Evolutionary conservation across 2,888 invertebrate species (phyloP).

Genomic region (Dolomedes plantarius): DNA sequence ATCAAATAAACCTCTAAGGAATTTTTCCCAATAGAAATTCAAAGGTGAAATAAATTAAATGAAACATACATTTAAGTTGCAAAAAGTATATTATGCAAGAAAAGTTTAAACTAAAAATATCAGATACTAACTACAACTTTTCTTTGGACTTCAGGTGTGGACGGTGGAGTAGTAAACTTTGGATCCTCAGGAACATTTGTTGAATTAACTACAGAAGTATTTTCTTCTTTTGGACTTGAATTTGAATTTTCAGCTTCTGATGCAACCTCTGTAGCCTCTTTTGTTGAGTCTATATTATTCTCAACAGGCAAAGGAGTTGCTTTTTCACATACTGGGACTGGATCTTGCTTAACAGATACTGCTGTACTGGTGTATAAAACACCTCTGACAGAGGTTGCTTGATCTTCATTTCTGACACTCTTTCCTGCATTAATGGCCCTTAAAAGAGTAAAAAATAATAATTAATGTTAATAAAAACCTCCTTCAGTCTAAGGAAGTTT

Average conservation of each 20-base stretch:
- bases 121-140: constrained; percentile 51
- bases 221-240: background rate
- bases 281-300: background rate
- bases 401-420: constrained; percentile 86
- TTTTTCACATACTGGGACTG: background rate
- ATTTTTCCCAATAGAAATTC: no score
- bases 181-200: constrained; percentile 45
- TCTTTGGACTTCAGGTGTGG: constrained; percentile 54
- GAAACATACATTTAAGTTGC: no score
- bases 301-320: background rate
- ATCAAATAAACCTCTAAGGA: no score
- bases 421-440: constrained; percentile 87
- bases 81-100: no score
- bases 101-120: background rate
- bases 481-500: no score
- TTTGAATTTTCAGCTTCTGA: constrained; percentile 6
- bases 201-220: background rate
- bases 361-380: constrained; percentile 72
- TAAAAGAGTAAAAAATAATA: no score
- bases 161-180: constrained; percentile 65
- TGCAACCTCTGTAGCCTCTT: background rate
- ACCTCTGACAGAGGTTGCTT: constrained; percentile 79
- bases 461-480: no score
- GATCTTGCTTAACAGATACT: constrained; percentile 29
- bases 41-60: no score